Evolutionary conservation across 2,888 invertebrate genomes (phyloP).

Genomic region (Octonoba sinensis): DNA sequence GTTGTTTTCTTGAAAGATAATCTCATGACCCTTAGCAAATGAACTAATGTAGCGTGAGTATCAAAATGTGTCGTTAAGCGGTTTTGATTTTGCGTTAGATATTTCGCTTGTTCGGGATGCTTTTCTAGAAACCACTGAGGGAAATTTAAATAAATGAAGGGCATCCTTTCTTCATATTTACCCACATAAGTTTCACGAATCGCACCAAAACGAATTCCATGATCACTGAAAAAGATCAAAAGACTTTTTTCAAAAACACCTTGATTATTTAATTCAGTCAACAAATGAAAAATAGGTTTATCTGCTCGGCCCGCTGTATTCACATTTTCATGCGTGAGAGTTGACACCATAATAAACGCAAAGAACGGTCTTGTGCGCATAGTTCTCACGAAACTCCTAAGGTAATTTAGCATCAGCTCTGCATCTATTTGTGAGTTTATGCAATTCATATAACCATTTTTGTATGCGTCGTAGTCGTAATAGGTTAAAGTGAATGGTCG

Average conservation of each 20-base stretch:
- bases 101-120: slow-evolving; percentile 67
- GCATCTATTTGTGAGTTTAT: slow-evolving; percentile 46
- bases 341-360: slow-evolving; percentile 69
- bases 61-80: slow-evolving; percentile 71
- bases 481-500: slow-evolving; percentile 69
- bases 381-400: slow-evolving; percentile 42
- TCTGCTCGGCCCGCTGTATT: slow-evolving; percentile 70
- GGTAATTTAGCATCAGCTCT: slow-evolving; percentile 42
- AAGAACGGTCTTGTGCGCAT: slow-evolving; percentile 66
- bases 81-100: slow-evolving; percentile 68
- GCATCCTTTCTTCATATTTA: slow-evolving; percentile 71
- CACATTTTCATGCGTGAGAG: slow-evolving; percentile 69
- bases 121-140: slow-evolving; percentile 69
- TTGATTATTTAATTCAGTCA: slow-evolving; percentile 74
- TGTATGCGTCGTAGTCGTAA: slow-evolving; percentile 66
- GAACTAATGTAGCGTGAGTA: slow-evolving; percentile 78
- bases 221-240: slow-evolving; percentile 84
- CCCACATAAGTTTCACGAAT: slow-evolving; percentile 82
- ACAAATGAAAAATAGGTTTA: slow-evolving; percentile 72
- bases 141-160: slow-evolving; percentile 70
- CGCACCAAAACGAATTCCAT: slow-evolving; percentile 88
- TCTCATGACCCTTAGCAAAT: slow-evolving; percentile 75
- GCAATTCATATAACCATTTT: slow-evolving; percentile 32
- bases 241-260: slow-evolving; percentile 79
- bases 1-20: background rate